Conservation (phyloP, 2,888 invertebrate species). For the Chalcosyrphus nemorum region DNA sequence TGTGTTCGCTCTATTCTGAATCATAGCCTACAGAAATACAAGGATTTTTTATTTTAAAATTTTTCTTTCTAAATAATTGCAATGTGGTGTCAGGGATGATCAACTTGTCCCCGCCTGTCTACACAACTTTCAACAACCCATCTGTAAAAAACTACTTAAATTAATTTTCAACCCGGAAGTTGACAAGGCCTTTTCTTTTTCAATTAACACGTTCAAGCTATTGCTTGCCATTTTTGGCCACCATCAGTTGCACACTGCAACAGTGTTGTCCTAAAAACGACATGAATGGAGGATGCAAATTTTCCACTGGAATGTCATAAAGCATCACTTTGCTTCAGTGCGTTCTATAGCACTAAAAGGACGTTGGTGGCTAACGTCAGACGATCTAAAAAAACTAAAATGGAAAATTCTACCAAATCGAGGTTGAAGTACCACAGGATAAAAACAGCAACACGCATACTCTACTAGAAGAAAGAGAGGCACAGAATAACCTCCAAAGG, state of each 20-base stretch:
- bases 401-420: neutral
- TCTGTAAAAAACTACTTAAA: neutral
- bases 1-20: no score
- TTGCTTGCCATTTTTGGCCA: constrained; percentile 2
- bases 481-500: constrained; percentile 4
- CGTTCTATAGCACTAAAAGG: neutral
- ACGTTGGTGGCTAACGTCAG: constrained; percentile 5
- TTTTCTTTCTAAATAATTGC: no score
- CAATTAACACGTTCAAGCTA: constrained; percentile 1
- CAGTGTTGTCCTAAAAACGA: neutral
- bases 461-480: neutral
- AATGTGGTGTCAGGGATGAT: no score
- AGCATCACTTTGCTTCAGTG: neutral
- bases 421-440: neutral
- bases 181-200: neutral
- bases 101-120: neutral
- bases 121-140: neutral
- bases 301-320: neutral
- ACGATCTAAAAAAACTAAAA: no score
- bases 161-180: neutral
- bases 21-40: no score
- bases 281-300: neutral
- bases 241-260: neutral
- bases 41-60: no score
- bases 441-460: neutral